These are phyloP conservation scores for Vanessa atalanta DNA, from an alignment of 1,140 invertebrate genomes.

Conservation along the genomic window DNA sequence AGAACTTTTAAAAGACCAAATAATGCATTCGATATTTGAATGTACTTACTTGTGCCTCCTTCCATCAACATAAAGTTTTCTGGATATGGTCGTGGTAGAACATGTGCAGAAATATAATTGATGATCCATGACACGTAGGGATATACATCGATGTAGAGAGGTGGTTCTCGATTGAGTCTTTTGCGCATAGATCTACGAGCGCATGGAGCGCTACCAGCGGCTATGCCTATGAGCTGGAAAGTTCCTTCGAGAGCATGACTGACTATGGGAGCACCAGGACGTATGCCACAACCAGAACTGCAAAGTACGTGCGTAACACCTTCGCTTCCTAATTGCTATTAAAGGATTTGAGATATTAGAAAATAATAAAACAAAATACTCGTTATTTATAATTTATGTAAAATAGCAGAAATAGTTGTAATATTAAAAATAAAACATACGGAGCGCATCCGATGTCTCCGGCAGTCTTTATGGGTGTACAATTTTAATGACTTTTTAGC, in stretches of 20 bases:
- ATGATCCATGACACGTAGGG: conserved; percentile 65
- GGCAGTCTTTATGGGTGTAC: conserved; percentile 67
- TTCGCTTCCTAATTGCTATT: conserved; percentile 59
- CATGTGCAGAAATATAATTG: conserved; percentile 60
- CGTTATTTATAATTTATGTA: neutral
- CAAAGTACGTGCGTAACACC: conserved; percentile 65
- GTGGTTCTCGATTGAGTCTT: conserved; percentile 59
- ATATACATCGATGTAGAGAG: conserved; percentile 66
- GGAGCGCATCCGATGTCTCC: conserved; percentile 54
- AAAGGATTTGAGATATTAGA: neutral
- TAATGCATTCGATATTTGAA: too few species aligned
- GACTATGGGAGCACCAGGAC: conserved; percentile 62
- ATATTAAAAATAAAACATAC: conserved; percentile 38
- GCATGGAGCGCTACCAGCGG: conserved; percentile 57
- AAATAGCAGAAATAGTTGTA: neutral
- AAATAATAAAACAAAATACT: too few species aligned
- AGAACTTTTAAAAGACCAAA: too few species aligned
- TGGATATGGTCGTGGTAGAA: conserved; percentile 59
- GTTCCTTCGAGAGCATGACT: conserved; percentile 55
- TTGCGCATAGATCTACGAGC: conserved; percentile 49
- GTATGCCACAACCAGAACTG: conserved; percentile 64
- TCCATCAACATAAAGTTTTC: conserved; percentile 56
- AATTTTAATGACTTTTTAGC: conserved; percentile 66
- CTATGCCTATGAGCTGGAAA: conserved; percentile 64
- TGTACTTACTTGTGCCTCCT: conserved; percentile 51